Evolutionary conservation across 2,113 vertebrate species (phyloP), one percentile per base, ranked within the genome.

Genomic region (Australoheros scitulus): DNA sequence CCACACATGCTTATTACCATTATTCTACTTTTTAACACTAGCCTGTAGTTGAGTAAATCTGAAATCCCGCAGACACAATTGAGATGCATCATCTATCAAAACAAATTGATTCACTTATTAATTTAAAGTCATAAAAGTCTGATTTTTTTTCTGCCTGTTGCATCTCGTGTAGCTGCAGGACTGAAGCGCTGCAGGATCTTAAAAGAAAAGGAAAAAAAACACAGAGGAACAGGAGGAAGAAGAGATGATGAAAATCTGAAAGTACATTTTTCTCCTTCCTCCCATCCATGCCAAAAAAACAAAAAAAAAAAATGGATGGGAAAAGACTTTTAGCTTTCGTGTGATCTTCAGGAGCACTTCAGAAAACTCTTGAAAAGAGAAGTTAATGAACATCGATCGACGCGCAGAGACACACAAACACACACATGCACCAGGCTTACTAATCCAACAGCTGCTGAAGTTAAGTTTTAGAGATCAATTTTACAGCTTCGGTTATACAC

Each of bases 371-470:
- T 79, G 90, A 92, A 93, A 93, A 92, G 78, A 92, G 91, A 94
- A 94, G 93, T 96, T 95, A 95, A 96, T 94, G 87, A 92, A 87
- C 91, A 93, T 95, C 89, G 94, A 95, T 93, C 86, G 47, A 76
- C 60, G 78, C 61, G 32, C 81, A 38, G 79, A 56, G 7, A 29
- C 75, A 24, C 82, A 38, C 86, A 77, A 26, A 26, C 29, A 5
- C 29, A 74, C 59, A 32, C 47, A 74, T 36, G 61, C 83, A 61
- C 61, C 10, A 74, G 78, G 86, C 81, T 55, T 22, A 68, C 82
- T 87, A 83, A 90, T 88, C 90, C 85, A 91, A 90, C 94, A 95
- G 93, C 93, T 94, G 94, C 91, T 91, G 80, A 79, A 91, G 88
- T 94, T 92, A 87, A 93, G 88, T 94, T 93, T 76, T n/a, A 65